phyloP scores from a whole-genome alignment of 2,888 invertebrate species.

The Himalopsyche kuldschensis region DNA sequence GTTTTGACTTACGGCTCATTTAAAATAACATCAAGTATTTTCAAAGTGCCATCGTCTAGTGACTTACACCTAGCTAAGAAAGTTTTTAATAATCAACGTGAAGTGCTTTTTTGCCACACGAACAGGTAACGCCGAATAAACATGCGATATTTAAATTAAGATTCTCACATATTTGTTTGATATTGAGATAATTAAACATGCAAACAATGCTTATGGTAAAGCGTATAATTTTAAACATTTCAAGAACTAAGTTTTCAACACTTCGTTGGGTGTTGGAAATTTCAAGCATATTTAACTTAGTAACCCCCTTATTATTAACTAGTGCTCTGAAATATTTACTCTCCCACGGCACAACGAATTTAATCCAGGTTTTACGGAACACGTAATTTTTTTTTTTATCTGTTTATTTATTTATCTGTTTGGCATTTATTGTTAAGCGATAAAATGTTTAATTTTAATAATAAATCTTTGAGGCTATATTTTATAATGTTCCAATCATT shows the following conservation, averaged over 20 bases:
- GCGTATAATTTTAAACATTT: too few relatives aligned
- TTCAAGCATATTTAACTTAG: too few relatives aligned
- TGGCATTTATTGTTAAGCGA: not conserved
- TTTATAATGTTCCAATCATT: not conserved
- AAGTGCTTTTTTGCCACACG: not conserved
- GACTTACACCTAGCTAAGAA: not conserved
- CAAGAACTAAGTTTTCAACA: too few relatives aligned
- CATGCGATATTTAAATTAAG: not conserved
- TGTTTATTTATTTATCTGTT: not conserved
- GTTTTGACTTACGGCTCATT: not conserved
- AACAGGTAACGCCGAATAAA: not conserved
- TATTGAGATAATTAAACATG: not conserved
- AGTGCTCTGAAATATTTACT: too few relatives aligned
- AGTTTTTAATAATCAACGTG: not conserved
- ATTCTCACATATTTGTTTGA: not conserved
- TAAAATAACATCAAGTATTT: not conserved
- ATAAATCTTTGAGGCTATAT: not conserved
- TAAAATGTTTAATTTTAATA: not conserved
- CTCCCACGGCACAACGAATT: too few relatives aligned
- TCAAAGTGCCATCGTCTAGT: not conserved
- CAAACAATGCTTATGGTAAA: not conserved
- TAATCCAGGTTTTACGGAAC: too few relatives aligned
- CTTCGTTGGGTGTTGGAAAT: too few relatives aligned
- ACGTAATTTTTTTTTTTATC: too few relatives aligned
- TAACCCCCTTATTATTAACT: too few relatives aligned